These are phyloP conservation scores for Odocoileus hemionus DNA, from an alignment of 2,113 vertebrate genomes.

Conservation along the genomic window DNA sequence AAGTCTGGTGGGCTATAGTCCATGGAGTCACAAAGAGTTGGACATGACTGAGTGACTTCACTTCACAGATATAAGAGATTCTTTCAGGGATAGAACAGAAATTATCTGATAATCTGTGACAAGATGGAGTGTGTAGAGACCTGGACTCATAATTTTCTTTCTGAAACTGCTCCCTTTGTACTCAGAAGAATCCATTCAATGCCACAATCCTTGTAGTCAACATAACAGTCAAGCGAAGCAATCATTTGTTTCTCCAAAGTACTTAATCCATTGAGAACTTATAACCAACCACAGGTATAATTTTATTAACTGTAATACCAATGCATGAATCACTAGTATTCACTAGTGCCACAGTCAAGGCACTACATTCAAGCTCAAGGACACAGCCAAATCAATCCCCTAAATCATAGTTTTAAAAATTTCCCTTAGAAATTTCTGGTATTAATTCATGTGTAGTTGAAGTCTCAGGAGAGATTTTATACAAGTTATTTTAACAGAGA, in stretches of 20 bases:
- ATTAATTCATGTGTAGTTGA: background rate
- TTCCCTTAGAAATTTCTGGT: background rate
- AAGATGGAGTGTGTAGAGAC: background rate
- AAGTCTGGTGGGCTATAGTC: no score
- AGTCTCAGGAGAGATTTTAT: background rate
- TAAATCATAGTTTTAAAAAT: background rate
- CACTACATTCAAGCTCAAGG: background rate
- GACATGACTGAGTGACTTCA: no score
- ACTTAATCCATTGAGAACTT: slow-evolving; percentile 7
- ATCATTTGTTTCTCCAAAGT: background rate
- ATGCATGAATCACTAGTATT: background rate
- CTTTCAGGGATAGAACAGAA: background rate
- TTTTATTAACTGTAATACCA: background rate
- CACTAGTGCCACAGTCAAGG: background rate
- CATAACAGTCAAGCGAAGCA: background rate
- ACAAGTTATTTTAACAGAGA: slow-evolving; percentile 23
- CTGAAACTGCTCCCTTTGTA: background rate
- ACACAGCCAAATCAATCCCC: background rate
- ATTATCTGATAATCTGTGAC: background rate
- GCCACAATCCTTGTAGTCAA: background rate
- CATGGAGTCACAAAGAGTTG: no score
- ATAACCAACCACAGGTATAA: background rate
- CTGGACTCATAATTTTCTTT: background rate
- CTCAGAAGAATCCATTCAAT: background rate
- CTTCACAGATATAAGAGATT: background rate